Percentiles rank a stretch among this genome's conserved stretches.
Conservation (phyloP, 2,113 vertebrate species). For the Circaetus cinerascens region DNA sequence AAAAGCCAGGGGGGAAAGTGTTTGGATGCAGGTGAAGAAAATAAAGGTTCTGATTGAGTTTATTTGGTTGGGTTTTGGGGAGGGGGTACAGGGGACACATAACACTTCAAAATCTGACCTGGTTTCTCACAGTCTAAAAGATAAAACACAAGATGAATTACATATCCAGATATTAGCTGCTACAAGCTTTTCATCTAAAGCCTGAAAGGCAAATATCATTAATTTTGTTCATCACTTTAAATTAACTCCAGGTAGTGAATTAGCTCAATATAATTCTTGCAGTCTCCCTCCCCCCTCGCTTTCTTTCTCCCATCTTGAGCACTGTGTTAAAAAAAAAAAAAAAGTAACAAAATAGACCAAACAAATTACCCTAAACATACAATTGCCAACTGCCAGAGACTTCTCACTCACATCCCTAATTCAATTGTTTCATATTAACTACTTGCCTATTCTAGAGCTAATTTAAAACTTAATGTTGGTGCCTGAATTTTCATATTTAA, state of each 20-base stretch:
- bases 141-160: neutral
- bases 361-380: neutral
- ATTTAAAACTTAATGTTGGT: neutral
- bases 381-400: neutral
- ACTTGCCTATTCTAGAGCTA: neutral
- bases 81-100: neutral
- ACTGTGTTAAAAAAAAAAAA: neutral
- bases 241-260: neutral
- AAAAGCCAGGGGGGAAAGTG: fast-evolving
- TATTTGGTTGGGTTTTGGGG: neutral
- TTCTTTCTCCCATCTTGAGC: neutral
- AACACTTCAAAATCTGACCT: neutral
- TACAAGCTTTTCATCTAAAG: neutral
- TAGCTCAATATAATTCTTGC: neutral
- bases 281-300: neutral
- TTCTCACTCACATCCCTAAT: neutral
- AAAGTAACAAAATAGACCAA: neutral
- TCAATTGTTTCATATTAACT: neutral
- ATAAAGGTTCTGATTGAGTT: neutral
- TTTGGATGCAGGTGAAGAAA: neutral
- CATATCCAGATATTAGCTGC: neutral
- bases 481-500: neutral
- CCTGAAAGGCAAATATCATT: neutral
- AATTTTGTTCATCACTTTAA: neutral
- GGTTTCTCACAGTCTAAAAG: neutral